Evolutionary conservation across 2,888 invertebrate species (phyloP).

Genomic region (Trypoxylon attenuatum): DNA sequence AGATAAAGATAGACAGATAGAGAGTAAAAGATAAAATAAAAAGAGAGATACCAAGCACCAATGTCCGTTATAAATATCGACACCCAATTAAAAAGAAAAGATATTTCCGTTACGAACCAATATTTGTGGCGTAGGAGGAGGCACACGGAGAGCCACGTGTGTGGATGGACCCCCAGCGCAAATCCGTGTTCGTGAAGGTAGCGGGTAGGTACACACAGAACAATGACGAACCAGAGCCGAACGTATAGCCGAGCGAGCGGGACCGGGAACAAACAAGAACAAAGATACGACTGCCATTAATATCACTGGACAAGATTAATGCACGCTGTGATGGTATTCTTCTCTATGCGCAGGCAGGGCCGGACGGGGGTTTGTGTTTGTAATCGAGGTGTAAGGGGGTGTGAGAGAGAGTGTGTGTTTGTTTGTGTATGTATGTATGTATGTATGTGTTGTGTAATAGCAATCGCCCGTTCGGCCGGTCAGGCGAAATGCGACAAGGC

Average conservation of each 20-base stretch:
- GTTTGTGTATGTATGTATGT: background rate
- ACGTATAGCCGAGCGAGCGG: slow-evolving; percentile 75
- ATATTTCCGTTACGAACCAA: slow-evolving; percentile 74
- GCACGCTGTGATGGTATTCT: slow-evolving; percentile 69
- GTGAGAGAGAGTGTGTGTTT: slow-evolving; percentile 4
- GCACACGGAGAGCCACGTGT: slow-evolving; percentile 73
- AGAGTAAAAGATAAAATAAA: too few species aligned
- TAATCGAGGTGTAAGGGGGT: slow-evolving; percentile 25
- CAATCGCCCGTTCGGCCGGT: background rate
- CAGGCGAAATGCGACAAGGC: slow-evolving; percentile 23
- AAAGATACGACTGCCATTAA: slow-evolving; percentile 75
- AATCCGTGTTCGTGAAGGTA: slow-evolving; percentile 75
- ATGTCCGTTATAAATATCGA: slow-evolving; percentile 55
- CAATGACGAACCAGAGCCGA: slow-evolving; percentile 75
- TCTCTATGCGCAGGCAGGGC: slow-evolving; percentile 67
- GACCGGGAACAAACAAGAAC: slow-evolving; percentile 75
- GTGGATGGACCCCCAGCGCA: slow-evolving; percentile 75
- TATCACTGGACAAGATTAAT: slow-evolving; percentile 74
- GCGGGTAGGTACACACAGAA: slow-evolving; percentile 75
- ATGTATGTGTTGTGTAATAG: background rate
- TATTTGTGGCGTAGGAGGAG: slow-evolving; percentile 73
- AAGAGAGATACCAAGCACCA: slow-evolving; percentile 50
- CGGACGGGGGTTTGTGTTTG: slow-evolving; percentile 15
- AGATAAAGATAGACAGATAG: slow-evolving; percentile 25
- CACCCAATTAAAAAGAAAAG: slow-evolving; percentile 60